Base-by-base conservation (phyloP, 2,888 invertebrate genomes). In the Axea sp. region DNA sequence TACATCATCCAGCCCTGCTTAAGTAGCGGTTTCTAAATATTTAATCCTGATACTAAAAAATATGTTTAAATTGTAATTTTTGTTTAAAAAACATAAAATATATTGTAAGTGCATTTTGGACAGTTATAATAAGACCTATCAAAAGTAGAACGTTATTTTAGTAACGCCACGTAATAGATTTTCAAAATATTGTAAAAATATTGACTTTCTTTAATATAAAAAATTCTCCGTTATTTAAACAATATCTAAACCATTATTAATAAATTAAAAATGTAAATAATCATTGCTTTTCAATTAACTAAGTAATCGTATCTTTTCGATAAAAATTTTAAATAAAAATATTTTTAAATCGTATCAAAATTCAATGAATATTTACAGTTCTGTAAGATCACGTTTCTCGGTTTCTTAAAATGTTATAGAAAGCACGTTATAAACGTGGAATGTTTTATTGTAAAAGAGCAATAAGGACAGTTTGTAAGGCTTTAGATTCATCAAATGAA, bases 341-440 rank as follows among this genome's bases (percentile, higher is more conserved):
- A 15, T 14, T 17, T 41, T 24, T 9, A 24, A 35, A 17, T 4
- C 6, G 35, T 12, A 53, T 64, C 17, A 64, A 64, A 64, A 64
- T 28, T 33, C 33, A 64, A 64, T 64, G 43, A 43, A 53, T 64
- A 51, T 64, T 51, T 53, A 64, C 43, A 64, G 12, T 35, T 64
- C 33, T 22, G 14, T 15, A 45, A 33, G 9, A 33, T 49, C 7
- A 14, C 41, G 11, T 51, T 53, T 37, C n/a, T 28, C 26, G 11
- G 2, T n/a, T 37, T 57, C 11, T 47, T 51, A 45, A 53, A 65
- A 43, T 51, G 30, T 57, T 14, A 1, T 53, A 53, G 9, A 62
- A 60, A 53, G 17, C 53, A 69, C 53, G 47, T 60, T 45, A 3
- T 9, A 31, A 53, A 59, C 59, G 59, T 65, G 72, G 72, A 72